These are phyloP conservation scores for Rugalucina vietnamica DNA, from an alignment of 2,888 invertebrate species.

Conservation along the genomic window DNA sequence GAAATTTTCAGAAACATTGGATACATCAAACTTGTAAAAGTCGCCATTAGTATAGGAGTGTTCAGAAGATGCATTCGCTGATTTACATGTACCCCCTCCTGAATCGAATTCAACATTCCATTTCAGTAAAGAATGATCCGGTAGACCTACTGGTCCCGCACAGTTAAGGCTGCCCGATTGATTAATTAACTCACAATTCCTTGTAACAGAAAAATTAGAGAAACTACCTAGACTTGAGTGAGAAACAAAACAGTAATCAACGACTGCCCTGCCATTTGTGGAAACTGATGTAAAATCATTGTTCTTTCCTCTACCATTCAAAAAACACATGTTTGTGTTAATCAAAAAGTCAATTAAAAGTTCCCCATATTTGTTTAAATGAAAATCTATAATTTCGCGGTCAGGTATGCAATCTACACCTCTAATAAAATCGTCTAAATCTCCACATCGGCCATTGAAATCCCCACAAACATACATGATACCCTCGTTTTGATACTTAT, in stretches of 20 bases:
- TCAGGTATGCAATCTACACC: constrained; percentile 37
- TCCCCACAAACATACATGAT: constrained; percentile 36
- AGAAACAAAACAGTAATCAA: constrained; percentile 29
- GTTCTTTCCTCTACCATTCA: constrained; percentile 36
- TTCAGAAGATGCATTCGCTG: too few species aligned
- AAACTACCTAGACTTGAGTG: constrained; percentile 11
- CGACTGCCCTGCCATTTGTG: constrained; percentile 21
- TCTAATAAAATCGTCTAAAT: constrained; percentile 43
- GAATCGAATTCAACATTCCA: constrained; percentile 22
- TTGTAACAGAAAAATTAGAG: constrained; percentile 11
- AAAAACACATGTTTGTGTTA: constrained; percentile 42
- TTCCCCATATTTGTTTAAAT: constrained; percentile 34
- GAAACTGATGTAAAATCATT: constrained; percentile 42
- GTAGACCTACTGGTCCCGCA: background rate
- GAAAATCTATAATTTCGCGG: constrained; percentile 45
- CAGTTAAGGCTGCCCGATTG: background rate
- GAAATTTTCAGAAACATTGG: constrained; percentile 24
- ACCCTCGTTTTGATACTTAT: constrained; percentile 16
- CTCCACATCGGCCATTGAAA: constrained; percentile 43
- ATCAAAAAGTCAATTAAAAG: constrained; percentile 36
- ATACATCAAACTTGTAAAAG: constrained; percentile 22
- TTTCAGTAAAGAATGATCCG: constrained; percentile 29
- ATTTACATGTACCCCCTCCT: background rate
- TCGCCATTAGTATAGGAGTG: background rate
- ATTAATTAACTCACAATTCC: background rate